Evolutionary conservation across 2,113 vertebrate species (phyloP).

Genomic region (Cebus imitator): DNA sequence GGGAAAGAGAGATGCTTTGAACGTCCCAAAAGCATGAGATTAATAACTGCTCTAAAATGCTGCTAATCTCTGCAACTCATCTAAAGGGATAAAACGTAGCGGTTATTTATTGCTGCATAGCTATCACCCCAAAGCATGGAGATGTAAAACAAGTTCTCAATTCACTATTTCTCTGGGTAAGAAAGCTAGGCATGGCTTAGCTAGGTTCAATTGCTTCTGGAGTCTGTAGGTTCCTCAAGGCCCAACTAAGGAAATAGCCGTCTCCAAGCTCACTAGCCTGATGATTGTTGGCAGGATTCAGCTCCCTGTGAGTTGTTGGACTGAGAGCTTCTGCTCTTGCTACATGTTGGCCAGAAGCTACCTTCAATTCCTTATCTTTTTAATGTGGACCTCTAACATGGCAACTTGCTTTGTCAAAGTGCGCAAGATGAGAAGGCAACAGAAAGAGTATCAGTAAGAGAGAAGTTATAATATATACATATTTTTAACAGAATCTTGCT

Average conservation of each 20-base stretch:
- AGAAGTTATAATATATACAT: neutral
- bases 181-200: neutral
- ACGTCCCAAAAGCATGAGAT: neutral
- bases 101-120: neutral
- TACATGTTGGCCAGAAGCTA: neutral
- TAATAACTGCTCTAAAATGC: neutral
- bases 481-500: too few relatives aligned
- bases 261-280: neutral
- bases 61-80: neutral
- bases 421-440: neutral
- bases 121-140: neutral
- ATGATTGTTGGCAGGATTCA: neutral
- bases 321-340: neutral
- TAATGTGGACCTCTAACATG: neutral
- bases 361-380: neutral
- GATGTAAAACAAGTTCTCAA: neutral
- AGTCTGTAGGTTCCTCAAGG: neutral
- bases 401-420: neutral
- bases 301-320: neutral
- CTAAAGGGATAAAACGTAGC: neutral
- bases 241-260: neutral
- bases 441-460: neutral
- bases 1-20: neutral
- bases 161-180: neutral
- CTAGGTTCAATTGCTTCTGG: neutral